Evolutionary conservation across 2,113 vertebrate genomes (phyloP), one percentile per base, ranked within the genome.

Genomic region (Potamarius usumacintae): DNA sequence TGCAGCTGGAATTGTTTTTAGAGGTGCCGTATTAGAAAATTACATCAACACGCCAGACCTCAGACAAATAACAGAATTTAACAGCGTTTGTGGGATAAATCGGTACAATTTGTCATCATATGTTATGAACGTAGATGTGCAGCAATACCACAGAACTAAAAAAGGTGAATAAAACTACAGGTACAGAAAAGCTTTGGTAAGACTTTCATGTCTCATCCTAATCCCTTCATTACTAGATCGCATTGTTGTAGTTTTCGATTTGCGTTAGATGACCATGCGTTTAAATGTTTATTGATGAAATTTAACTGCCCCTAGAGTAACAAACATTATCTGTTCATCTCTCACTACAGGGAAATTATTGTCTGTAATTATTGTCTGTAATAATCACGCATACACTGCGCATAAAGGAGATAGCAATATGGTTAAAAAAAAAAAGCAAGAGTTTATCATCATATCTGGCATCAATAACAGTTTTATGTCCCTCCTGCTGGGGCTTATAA

Each of bases 401-500:
- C 53, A 80, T 27, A 80, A 34, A 58, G 17, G 53, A 58, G n/a
- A 58, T 20, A 20, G 14, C 55, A 34, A 34, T 4, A 55, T 53
- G 57, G 15, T 81, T 42, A n/a, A 14, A 63, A 22, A 48, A 22
- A 78, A 52, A 22, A 30, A 2, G 14, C 1, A 14, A 10, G 4
- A 6, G 10, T 30, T 53, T 57, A 2, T 72, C 12, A 34, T 77
- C 78, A 50, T 55, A 30, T 34, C 34, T 22, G 53, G 30, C 58
- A 62, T 48, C 78, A 86, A 67, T 14, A 52, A 69, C 63, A 60
- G 48, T 22, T 86, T 86, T 50, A 80, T 48, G 7, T 58, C 30
- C n/a, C 7, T 48, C 6, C 55, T n/a, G 30, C 79, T 62, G 27
- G 14, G 52, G 65, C 65, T 72, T 81, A 87, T 71, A 87, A 87